Conservation (phyloP, 2,888 invertebrate genomes). For the Drosophila suboccidentalis region DNA sequence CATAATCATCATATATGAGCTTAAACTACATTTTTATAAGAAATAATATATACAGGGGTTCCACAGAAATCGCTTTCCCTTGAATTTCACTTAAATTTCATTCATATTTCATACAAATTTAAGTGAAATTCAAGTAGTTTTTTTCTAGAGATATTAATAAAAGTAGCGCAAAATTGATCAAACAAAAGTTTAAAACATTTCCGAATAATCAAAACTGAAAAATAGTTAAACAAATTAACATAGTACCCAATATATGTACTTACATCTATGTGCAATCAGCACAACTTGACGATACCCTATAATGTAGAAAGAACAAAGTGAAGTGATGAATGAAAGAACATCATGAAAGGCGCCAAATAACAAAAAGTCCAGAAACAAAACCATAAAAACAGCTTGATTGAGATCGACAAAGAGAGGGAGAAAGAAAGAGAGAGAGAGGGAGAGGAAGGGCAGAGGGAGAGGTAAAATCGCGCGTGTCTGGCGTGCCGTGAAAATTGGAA, state of each 20-base stretch:
- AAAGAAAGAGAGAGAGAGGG: neutral
- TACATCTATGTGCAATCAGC: neutral
- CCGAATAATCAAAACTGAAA: too few relatives aligned
- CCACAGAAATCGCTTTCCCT: too few relatives aligned
- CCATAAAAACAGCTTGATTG: slow-evolving; percentile 9
- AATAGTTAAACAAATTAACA: too few relatives aligned
- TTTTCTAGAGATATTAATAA: neutral
- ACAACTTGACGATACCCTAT: slow-evolving; percentile 8
- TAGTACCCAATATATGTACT: neutral
- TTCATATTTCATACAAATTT: too few relatives aligned
- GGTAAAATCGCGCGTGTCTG: slow-evolving; percentile 27
- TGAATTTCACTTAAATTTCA: too few relatives aligned
- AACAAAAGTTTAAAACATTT: too few relatives aligned
- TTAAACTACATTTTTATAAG: too few relatives aligned
- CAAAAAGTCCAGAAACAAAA: slow-evolving; percentile 26
- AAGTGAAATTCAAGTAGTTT: too few relatives aligned
- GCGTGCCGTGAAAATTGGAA: slow-evolving; percentile 20
- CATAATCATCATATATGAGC: too few relatives aligned
- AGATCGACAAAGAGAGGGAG: neutral
- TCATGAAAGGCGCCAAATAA: slow-evolving; percentile 57
- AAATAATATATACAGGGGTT: too few relatives aligned
- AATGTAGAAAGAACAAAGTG: slow-evolving; percentile 7
- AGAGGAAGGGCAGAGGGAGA: neutral
- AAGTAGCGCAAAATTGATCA: neutral
- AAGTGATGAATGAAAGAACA: slow-evolving; percentile 44